Evolutionary conservation across 2,797 vertebrate species (phyloP).

Genomic region (Esox lucius): DNA sequence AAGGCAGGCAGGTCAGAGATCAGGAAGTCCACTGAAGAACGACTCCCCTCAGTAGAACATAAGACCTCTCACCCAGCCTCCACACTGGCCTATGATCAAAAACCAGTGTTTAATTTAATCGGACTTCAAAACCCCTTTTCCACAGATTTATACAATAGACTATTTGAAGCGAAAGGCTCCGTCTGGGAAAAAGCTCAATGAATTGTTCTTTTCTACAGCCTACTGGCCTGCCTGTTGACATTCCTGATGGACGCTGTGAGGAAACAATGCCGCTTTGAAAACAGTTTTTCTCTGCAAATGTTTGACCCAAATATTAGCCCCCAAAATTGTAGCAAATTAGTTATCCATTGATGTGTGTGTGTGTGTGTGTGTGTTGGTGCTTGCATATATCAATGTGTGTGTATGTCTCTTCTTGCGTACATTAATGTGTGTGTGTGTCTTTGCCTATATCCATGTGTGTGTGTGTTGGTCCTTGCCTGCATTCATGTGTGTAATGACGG

Average conservation of each 20-base stretch:
- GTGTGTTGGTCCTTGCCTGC: too few species aligned
- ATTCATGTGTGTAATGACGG: neutral
- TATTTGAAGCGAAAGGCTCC: slow-evolving; percentile 23
- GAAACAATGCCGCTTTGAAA: slow-evolving; percentile 48
- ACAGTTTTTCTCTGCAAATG: slow-evolving; percentile 2
- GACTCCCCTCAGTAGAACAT: too few species aligned
- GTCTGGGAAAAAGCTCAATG: too few species aligned
- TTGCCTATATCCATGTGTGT: too few species aligned
- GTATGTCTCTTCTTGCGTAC: too few species aligned
- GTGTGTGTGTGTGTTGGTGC: neutral
- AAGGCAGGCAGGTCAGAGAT: too few species aligned
- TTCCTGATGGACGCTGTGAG: slow-evolving; percentile 9
- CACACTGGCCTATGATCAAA: slow-evolving; percentile 21
- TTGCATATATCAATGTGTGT: neutral
- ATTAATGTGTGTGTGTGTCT: neutral
- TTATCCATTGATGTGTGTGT: neutral
- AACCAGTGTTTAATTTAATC: slow-evolving; percentile 34
- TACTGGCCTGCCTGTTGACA: slow-evolving; percentile 24
- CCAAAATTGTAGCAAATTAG: neutral
- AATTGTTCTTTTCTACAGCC: slow-evolving; percentile 46
- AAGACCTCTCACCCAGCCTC: too few species aligned
- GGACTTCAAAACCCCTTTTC: slow-evolving; percentile 47
- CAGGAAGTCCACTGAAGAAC: too few species aligned
- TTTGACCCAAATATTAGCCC: neutral
- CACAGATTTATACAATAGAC: slow-evolving; percentile 63